Base-by-base conservation (phyloP, 2,113 vertebrate genomes). In the Micronycteris hirsuta region DNA sequence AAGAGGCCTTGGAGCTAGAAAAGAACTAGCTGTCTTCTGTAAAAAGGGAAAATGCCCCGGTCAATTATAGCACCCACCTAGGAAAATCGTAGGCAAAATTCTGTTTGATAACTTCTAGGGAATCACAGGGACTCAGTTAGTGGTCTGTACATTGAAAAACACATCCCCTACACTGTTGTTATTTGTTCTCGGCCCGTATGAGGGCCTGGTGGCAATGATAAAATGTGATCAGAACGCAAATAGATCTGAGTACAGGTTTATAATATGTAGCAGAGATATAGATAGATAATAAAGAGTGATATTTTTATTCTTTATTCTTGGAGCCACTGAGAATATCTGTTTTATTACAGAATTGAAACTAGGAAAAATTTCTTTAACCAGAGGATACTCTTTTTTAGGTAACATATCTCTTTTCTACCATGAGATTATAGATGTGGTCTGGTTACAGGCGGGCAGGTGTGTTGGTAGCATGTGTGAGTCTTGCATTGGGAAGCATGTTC, bases 361-460 rank as follows among this genome's bases (percentile, higher is more conserved):
- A 92, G n/a, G 84, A 93, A 13, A 95, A 74, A 81, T 71, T 71
- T 80, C 22, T 74, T 93, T 84, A 95, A 78, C 11, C 11, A 54
- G 14, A 26, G 49, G 24, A 56, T 63, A 8, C 5, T 77, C 2
- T 43, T 47, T 68, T 65, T 61, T 74, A 87, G 71, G 54, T 61
- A 22, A 76, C 28, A 19, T 49, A 31, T 56, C 4, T 73, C 36
- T 94, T 92, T 77, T 15, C 54, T 82, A 17, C 9, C 10, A 17
- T 17, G 11, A 65, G 12, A 26, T 78, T 81, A 70, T 11, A 70
- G 47, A 36, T 89, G 31, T 83, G 28, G 13, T 36, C 63, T 63
- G 5, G 20, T 70, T 84, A 58, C 7, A 76, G 33, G 45, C 49
- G 24, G 43, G 26, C 12, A 58, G 22, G 3, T 71, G 14, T 94